Evolutionary conservation across 2,888 invertebrate genomes (phyloP), one percentile per base, ranked within the genome.

Genomic region (Agriotes lineatus): DNA sequence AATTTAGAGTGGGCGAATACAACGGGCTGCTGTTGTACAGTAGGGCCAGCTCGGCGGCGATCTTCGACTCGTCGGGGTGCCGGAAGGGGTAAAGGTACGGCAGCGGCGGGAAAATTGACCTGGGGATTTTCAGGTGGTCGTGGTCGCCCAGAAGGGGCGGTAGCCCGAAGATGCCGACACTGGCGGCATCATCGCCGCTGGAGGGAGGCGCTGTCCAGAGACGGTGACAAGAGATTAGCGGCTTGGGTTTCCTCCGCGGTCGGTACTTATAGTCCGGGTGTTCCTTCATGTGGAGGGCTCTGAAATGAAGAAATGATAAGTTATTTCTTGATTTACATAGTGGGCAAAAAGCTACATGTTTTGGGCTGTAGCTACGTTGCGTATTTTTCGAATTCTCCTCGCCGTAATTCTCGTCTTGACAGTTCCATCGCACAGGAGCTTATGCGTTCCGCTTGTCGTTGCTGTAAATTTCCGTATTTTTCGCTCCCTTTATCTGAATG

Each of bases 181-280:
- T 1, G 85, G 86, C 45, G 84, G 83, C 74, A 85, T 78, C 72
- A 86, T 79, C 19, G 88, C 82, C 90, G 82, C 0, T 88, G 87
- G 1, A 89, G 83, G n/a, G 74, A 74, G 39, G 83, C 78, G 39
- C 77, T 77, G 56, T 87, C 87, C 64, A 84, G 81, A 0, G 82
- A 68, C 0, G 90, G 87, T 0, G 90, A 88, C 83, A 91, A 85
- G 10, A 91, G 84, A 93, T 88, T 10, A 94, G 86, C 0, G 94
- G 92, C 83, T 95, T 95, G 2, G 95, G 95, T 84, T 96, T 95
- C 79, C 95, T 87, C 61, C 95, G 87, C 9, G 95, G 95, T 45
- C 95, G 89, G 86, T 95, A 96, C 85, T 96, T 96, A 88, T 96
- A 96, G 85, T 96, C 95, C 4, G 95, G 96, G 79, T 95, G 95